Conservation (phyloP, 2,797 vertebrate genomes). For the Gymnodraco acuticeps region DNA sequence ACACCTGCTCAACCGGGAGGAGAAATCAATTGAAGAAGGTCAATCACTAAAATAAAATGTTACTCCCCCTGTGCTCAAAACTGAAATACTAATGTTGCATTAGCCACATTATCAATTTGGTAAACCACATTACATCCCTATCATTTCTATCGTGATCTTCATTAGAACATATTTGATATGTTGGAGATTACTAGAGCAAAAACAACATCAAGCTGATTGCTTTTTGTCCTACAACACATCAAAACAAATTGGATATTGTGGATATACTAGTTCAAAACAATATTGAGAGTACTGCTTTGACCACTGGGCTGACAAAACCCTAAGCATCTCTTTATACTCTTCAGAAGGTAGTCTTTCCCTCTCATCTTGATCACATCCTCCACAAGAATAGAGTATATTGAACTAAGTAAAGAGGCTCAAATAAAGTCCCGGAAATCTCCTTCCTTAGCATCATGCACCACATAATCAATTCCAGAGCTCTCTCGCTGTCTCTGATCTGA, state of each 20-base stretch:
- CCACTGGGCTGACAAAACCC: slow-evolving; percentile 5
- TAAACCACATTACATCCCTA: slow-evolving; percentile 24
- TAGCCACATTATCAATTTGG: slow-evolving; percentile 22
- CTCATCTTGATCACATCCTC: slow-evolving; percentile 25
- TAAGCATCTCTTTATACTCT: background rate
- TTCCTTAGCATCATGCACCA: slow-evolving; percentile 8
- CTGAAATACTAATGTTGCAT: slow-evolving; percentile 47
- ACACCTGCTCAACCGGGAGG: slow-evolving; percentile 54
- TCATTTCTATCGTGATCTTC: slow-evolving; percentile 51
- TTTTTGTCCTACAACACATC: slow-evolving; percentile 37
- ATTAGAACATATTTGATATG: slow-evolving; percentile 45
- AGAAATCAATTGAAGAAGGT: slow-evolving; percentile 73
- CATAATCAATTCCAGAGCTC: slow-evolving; percentile 45
- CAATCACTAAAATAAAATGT: slow-evolving; percentile 57
- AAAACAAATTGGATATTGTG: slow-evolving; percentile 54
- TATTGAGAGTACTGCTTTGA: background rate
- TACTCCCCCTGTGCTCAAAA: slow-evolving; percentile 25
- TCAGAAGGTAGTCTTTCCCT: background rate
- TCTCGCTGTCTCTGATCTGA: slow-evolving; percentile 48
- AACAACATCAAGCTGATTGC: slow-evolving; percentile 52
- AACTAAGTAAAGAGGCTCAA: slow-evolving; percentile 35
- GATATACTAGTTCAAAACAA: background rate
- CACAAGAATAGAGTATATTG: slow-evolving; percentile 36
- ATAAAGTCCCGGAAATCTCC: slow-evolving; percentile 43
- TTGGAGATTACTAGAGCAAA: slow-evolving; percentile 31